Base-by-base conservation (phyloP, 2,888 invertebrate genomes). In the Osmoderma eremita region DNA sequence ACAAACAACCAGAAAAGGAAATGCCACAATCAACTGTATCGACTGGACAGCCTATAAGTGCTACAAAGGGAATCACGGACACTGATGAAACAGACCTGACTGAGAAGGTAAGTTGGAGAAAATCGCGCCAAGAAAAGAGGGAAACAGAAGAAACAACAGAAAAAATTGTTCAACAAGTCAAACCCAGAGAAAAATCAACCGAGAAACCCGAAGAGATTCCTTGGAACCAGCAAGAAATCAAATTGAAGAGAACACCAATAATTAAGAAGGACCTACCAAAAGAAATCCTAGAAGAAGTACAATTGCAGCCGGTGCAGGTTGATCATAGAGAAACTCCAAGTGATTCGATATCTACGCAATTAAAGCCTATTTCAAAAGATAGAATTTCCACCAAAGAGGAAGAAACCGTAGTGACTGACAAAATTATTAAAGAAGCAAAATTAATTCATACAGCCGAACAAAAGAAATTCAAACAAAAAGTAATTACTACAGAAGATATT, bases 171-270 rank as follows among this genome's bases (percentile, higher is more conserved):
- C 58, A 61, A 45, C 30, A 48, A 49, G 50, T 18, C 58, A 67
- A 69, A 51, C 65, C 69, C 17, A 58, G 65, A 41, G 65, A 65
- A 5, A 65, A 22, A 22, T 65, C 65, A 53, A 42, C 58, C 58
- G 50, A 62, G 8, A 56, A 70, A 70, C 58, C 72, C 64, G 83
- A 86, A 69, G 72, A 78, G 1, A 79, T 80, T 74, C 86, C 87
- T 8, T 88, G 88, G 88, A 91, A 87, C 1, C 85, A 90, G 75
- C 88, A 91, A 79, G 84, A 86, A 71, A 83, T 88, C 15, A 82
- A 78, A 49, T 76, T 88, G 30, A 88, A 87, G 71, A 83, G 81
- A 74, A 78, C 79, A 1, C 82, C 56, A 78, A 76, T 71, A 73
- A 3, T 49, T 10, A 68, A 73, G 4, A 74, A 77, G 17, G 78